These are phyloP conservation scores for Cyprinodon variegatus DNA, from an alignment of 2,113 vertebrate genomes.

Conservation along the genomic window DNA sequence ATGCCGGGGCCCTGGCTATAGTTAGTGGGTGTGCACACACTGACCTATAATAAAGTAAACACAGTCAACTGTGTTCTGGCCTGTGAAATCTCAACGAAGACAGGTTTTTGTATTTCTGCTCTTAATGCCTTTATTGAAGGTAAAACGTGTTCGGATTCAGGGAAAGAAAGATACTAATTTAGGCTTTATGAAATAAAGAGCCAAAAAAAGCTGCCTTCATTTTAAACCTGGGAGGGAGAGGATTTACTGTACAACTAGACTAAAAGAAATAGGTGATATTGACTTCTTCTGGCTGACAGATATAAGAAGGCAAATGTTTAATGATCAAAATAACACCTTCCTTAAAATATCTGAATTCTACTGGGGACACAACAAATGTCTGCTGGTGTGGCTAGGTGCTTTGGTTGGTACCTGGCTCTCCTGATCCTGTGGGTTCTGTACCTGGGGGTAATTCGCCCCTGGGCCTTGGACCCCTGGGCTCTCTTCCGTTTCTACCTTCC, in stretches of 20 bases:
- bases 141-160: background rate
- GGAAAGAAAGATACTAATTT: conserved; percentile 7
- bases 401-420: too few species aligned
- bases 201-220: background rate
- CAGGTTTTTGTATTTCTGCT: conserved; percentile 7
- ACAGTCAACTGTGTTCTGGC: conserved; percentile 38
- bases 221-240: background rate
- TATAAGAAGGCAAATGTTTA: background rate
- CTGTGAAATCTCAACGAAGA: conserved; percentile 32
- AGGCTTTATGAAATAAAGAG: background rate
- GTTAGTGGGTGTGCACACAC: conserved; percentile 70
- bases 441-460: too few species aligned
- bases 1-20: conserved; percentile 63
- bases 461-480: too few species aligned
- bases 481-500: too few species aligned
- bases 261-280: background rate
- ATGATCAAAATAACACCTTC: too few species aligned
- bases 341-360: too few species aligned
- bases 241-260: background rate
- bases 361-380: too few species aligned
- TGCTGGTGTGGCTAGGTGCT: too few species aligned
- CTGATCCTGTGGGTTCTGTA: too few species aligned
- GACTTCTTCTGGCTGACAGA: conserved; percentile 2
- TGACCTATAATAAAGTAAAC: conserved; percentile 71
- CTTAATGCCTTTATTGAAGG: conserved; percentile 19